These are phyloP conservation scores for Elmis aenea DNA, from an alignment of 2,888 invertebrate genomes.

Conservation along the genomic window DNA sequence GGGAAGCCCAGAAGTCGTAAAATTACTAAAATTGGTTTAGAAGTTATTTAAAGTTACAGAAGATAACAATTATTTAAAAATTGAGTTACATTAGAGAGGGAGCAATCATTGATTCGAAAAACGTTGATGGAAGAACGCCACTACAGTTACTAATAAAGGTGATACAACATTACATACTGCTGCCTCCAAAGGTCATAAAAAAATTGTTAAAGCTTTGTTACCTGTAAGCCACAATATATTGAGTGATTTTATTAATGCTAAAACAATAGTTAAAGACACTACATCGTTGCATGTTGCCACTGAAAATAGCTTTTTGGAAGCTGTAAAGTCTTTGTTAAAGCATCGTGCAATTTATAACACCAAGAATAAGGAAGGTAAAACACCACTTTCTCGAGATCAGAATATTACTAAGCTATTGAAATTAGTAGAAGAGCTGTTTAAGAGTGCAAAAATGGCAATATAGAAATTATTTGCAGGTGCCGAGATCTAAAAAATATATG, in stretches of 20 bases:
- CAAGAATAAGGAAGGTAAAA: constrained; percentile 21
- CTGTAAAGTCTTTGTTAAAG: not conserved
- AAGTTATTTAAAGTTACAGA: too few species aligned
- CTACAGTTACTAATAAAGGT: constrained; percentile 19
- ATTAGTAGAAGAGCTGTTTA: constrained; percentile 19
- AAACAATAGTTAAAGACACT: constrained; percentile 10
- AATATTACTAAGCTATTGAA: constrained; percentile 20
- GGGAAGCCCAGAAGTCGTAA: too few species aligned
- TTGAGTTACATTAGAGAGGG: constrained; percentile 4
- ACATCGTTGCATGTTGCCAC: constrained; percentile 4
- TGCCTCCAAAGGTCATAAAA: constrained; percentile 9
- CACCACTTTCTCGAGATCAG: constrained; percentile 20
- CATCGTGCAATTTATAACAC: constrained; percentile 22
- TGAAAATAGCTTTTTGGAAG: constrained; percentile 1
- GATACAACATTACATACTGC: constrained; percentile 23
- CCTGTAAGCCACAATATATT: constrained; percentile 15
- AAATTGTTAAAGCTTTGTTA: constrained; percentile 13
- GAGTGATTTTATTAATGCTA: constrained; percentile 24
- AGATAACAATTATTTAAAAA: too few species aligned
- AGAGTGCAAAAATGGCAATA: constrained; percentile 17
- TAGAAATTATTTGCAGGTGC: constrained; percentile 14
- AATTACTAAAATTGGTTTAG: too few species aligned
- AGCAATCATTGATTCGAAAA: constrained; percentile 18
- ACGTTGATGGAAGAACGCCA: constrained; percentile 17
- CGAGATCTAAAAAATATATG: too few species aligned